Evolutionary conservation across 2,113 vertebrate species (phyloP), one percentile per base, ranked within the genome.

Genomic region (Callionymus lyra): DNA sequence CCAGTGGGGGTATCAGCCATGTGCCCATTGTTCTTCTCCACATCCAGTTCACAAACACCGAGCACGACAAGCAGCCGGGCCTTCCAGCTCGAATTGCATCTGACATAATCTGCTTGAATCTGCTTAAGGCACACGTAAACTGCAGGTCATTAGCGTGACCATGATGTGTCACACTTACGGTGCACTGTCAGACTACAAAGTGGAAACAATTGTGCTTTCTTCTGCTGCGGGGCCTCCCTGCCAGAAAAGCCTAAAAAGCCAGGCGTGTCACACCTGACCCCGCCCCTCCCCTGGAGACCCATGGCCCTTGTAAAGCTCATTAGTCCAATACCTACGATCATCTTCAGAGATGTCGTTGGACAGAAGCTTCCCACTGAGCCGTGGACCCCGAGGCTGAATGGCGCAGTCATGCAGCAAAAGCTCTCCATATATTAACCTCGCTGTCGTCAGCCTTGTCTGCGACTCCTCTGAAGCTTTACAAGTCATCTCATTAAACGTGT

Each of bases 41-140:
- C 54, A 16, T 65, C 71, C 59, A 68, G 74, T 70, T 80, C 74
- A 71, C 59, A 76, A 82, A 79, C 72, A 77, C 59, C 47, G 65
- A 49, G 68, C 70, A 75, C 52, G 70, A 73, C 71, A 66, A 70
- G 41, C 52, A 57, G 59, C 70, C 59, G 67, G 80, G 66, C 59
- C 69, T 63, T 69, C 65, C 75, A 45, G 55, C 57, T 49, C 66
- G 71, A 80, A 85, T 83, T 83, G 73, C 76, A 63, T 74, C 72
- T 79, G 76, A 85, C 79, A 80, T 86, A 87, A 86, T 84, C 83
- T 77, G 71, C 43, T 56, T 68, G 65, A 79, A 87, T 68, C 79
- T 77, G 63, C 81, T 80, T 84, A 80, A 82, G 72, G 72, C 70
- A 64, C 76, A 73, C 64, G 65, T 76, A 78, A 72, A 78, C 68